Evolutionary conservation across 64 coral and sea anemone species (phyloP), one percentile per base, ranked within the genome.

Genomic region (Platygyra sinensis): DNA sequence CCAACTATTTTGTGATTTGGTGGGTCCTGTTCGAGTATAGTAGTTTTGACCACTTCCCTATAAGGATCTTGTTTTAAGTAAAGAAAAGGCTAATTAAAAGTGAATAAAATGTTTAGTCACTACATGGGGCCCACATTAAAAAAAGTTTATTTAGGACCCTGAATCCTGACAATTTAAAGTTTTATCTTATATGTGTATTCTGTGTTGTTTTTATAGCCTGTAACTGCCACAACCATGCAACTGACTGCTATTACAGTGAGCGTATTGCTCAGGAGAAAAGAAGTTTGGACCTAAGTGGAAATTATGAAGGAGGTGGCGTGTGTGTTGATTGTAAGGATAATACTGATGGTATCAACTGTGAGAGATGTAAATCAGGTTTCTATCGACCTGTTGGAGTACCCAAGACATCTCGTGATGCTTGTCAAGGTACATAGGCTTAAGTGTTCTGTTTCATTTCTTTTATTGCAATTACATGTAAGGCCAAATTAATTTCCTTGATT

Each of bases 151-250:
- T 46, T 7, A 46, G 42, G 42, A 46, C 42, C 42, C 54, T 57
- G 54, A 12, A 57, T 12, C 54, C 15, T 57, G 54, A 57, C 54
- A 2, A 16, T 9, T 55, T 49, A 30, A 27, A 0, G 49, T 77
- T 8, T 28, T 57, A 3, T 57, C 19, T 27, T 60, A n/a, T 10
- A 38, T 16, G 8, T 28, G 36, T 61, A 20, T 63, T 75, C 42
- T 75, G 1, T 57, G 59, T 54, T 79, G 67, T 51, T n/a, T 89
- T 89, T 86, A 51, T 72, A 98, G 96, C 93, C 30, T 98, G 96
- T 82, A 95, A 98, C 88, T 98, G 96, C 62, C 91, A 90, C 88
- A 86, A 86, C 33, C 96, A 98, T 89, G 86, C 96, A 83, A 90
- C 76, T 28, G 84, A 98, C 63, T 98, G 96, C 74, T 77, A 93